Percentiles rank a stretch among this genome's conserved stretches.
Evolutionary conservation across 2,113 vertebrate species (phyloP).

Genomic region (Cisticola juncidis): DNA sequence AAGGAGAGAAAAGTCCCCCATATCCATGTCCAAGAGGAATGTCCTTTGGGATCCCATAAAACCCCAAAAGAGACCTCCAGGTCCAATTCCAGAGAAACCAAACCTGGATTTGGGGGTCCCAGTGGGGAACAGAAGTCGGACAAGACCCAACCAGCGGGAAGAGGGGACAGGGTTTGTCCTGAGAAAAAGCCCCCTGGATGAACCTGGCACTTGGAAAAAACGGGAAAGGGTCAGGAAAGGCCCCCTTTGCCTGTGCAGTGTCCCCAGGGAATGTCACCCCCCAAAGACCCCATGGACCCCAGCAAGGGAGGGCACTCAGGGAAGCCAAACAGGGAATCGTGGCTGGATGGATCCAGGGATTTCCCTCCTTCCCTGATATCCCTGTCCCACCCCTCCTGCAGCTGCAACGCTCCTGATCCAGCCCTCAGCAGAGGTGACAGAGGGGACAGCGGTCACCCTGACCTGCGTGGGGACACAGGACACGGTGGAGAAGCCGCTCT

Average conservation of each 20-base stretch:
- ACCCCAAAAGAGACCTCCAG: fast-evolving
- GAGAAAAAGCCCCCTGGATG: background rate
- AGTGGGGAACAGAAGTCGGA: fast-evolving
- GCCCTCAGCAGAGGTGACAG: conserved; percentile 52
- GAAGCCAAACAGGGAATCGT: background rate
- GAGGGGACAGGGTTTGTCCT: fast-evolving
- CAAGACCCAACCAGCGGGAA: fast-evolving
- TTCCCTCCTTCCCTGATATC: background rate
- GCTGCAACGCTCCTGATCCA: conserved; percentile 51
- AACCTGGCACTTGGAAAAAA: background rate
- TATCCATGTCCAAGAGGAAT: fast-evolving
- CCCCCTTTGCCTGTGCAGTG: fast-evolving
- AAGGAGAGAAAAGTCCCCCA: background rate
- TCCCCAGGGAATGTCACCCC: background rate
- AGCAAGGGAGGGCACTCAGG: fast-evolving
- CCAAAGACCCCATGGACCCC: fast-evolving
- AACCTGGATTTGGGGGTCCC: background rate
- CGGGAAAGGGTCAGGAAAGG: fast-evolving
- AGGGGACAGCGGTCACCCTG: conserved; percentile 65
- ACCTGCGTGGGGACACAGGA: conserved; percentile 45
- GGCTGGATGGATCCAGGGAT: fast-evolving
- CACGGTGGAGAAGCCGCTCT: background rate
- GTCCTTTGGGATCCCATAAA: background rate
- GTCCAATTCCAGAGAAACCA: background rate
- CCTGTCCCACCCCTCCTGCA: background rate